phyloP scores from a whole-genome alignment of 1,140 invertebrate species.

The Drosophila busckii region DNA sequence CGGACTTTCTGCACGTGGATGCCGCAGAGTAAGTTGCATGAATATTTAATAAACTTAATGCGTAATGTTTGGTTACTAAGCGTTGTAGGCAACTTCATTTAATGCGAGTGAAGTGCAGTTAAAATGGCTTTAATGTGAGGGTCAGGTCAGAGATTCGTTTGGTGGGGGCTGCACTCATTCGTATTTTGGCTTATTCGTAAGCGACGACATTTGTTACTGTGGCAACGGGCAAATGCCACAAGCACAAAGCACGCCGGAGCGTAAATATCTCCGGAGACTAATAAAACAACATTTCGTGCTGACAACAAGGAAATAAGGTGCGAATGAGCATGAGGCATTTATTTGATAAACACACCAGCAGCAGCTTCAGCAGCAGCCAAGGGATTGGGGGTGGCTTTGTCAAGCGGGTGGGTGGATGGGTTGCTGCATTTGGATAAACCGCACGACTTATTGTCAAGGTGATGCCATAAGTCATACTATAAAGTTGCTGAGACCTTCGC shows the following conservation, averaged over 20 bases:
- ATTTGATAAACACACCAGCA: conserved; percentile 66
- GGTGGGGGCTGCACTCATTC: not conserved
- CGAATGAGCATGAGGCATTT: conserved; percentile 55
- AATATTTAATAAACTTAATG: conserved; percentile 8
- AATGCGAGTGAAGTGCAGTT: conserved; percentile 3
- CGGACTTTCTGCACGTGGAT: conserved; percentile 84
- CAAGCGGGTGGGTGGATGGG: not conserved
- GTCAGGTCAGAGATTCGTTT: not conserved
- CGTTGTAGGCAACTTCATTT: conserved; percentile 25
- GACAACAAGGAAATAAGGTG: conserved; percentile 73
- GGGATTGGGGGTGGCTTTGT: not conserved
- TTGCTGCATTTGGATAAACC: conserved; percentile 39
- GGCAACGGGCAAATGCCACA: conserved; percentile 42
- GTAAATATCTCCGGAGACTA: conserved; percentile 72
- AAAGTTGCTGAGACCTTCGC: conserved; percentile 1
- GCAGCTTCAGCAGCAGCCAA: not conserved
- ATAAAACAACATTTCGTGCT: conserved; percentile 78
- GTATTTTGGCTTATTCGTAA: conserved; percentile 41
- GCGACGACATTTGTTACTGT: conserved; percentile 28
- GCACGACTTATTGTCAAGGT: conserved; percentile 70
- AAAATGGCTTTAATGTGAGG: conserved; percentile 48
- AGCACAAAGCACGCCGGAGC: conserved; percentile 35
- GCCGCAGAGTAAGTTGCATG: conserved; percentile 82
- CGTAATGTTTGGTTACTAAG: conserved; percentile 63
- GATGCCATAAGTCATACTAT: conserved; percentile 68